phyloP scores from a whole-genome alignment of 2,113 vertebrate genomes.

The Callipepla californica region DNA sequence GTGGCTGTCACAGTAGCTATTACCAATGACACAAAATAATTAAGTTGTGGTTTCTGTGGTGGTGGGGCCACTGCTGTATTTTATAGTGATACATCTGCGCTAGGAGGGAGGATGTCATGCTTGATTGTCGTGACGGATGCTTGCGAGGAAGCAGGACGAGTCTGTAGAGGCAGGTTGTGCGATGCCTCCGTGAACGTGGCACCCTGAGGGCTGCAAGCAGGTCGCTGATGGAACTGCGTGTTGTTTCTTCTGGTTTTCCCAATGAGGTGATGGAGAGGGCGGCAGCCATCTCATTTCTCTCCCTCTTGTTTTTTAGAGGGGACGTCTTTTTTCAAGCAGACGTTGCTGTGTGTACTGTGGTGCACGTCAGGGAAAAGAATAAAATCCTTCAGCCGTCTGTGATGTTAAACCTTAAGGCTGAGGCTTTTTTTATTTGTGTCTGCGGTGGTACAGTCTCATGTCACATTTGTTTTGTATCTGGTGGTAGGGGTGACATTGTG shows the following conservation, averaged over 20 bases:
- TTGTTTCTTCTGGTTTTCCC: background rate
- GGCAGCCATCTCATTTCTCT: slow-evolving; percentile 16
- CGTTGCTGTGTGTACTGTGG: background rate
- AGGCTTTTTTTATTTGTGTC: background rate
- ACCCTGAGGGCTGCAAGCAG: background rate
- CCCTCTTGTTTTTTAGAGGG: slow-evolving; percentile 6
- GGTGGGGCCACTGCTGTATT: background rate
- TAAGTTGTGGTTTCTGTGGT: slow-evolving; percentile 51
- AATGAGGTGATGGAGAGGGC: background rate
- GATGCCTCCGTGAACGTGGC: background rate
- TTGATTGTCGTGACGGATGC: background rate
- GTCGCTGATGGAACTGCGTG: background rate
- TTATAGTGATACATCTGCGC: background rate
- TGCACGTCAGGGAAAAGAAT: background rate
- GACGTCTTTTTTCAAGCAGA: background rate
- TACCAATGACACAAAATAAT: slow-evolving; percentile 54
- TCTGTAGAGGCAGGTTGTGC: background rate
- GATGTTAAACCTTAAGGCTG: background rate
- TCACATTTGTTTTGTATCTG: background rate
- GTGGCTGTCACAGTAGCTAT: slow-evolving; percentile 31
- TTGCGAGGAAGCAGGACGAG: background rate
- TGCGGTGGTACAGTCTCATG: background rate
- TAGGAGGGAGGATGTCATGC: background rate
- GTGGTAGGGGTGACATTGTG: slow-evolving; percentile 28
- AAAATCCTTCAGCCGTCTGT: background rate